Conservation (phyloP, 2,113 vertebrate species). For the Neotoma lepida region DNA sequence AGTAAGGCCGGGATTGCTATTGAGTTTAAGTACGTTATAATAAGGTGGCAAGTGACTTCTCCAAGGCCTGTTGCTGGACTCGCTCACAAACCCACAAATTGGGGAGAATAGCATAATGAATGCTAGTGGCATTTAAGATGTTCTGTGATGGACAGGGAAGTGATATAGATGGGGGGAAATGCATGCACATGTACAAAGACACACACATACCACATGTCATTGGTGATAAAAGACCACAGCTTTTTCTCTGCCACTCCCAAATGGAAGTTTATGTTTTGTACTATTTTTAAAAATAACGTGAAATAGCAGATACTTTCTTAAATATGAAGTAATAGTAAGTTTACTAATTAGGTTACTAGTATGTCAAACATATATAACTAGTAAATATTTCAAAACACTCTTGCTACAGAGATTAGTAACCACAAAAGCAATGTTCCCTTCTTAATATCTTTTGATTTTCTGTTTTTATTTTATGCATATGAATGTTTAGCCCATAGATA, state of each 20-base stretch:
- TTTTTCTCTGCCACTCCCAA: background rate
- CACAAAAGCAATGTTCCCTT: background rate
- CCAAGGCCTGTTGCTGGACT: slow-evolving; percentile 71
- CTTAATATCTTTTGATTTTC: background rate
- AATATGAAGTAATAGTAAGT: background rate
- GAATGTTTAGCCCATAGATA: background rate
- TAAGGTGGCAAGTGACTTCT: slow-evolving; percentile 75
- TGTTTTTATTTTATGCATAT: background rate
- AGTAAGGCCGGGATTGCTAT: slow-evolving; percentile 81
- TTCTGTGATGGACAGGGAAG: slow-evolving; percentile 24
- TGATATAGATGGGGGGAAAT: background rate
- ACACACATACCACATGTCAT: background rate
- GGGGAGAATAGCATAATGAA: slow-evolving; percentile 28
- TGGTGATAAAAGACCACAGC: background rate
- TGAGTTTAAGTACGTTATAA: slow-evolving; percentile 78
- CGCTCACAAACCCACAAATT: slow-evolving; percentile 76
- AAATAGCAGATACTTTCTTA: background rate
- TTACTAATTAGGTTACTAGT: slow-evolving; percentile 20
- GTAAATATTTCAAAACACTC: slow-evolving; percentile 24
- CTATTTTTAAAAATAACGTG: slow-evolving; percentile 9
- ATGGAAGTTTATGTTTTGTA: background rate
- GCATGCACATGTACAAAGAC: background rate
- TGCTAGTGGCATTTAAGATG: slow-evolving; percentile 55
- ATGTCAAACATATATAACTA: background rate
- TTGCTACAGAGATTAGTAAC: slow-evolving; percentile 15